Evolutionary conservation across 2,113 vertebrate species (phyloP).

Genomic region (Cricetomys ansorgei): DNA sequence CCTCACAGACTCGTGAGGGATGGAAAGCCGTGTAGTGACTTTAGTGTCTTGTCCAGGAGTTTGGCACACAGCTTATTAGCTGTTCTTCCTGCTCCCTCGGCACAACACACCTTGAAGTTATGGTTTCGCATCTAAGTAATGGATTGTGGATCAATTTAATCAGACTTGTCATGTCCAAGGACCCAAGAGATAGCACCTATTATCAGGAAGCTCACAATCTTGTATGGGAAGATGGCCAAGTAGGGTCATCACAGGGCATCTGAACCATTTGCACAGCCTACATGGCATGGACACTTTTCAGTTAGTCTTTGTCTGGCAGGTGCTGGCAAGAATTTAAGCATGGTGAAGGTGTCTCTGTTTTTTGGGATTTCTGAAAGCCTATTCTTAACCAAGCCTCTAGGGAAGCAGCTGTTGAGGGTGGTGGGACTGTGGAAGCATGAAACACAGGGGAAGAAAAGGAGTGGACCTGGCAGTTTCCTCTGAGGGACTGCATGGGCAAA

Average conservation of each 20-base stretch:
- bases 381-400: not conserved
- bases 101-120: too few relatives aligned
- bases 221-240: not conserved
- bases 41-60: not conserved
- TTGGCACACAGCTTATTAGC: not conserved
- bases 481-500: not conserved
- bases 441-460: too few relatives aligned
- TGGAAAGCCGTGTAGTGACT: not conserved
- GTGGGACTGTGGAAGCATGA: not conserved
- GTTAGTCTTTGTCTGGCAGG: not conserved
- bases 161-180: not conserved
- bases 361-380: not conserved
- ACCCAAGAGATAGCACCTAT: not conserved
- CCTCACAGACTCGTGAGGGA: not conserved
- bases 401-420: not conserved
- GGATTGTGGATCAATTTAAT: not conserved
- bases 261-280: too few relatives aligned
- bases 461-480: not conserved
- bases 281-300: too few relatives aligned
- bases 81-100: not conserved
- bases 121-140: not conserved
- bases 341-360: not conserved
- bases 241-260: not conserved
- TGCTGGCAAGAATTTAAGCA: slow-evolving; percentile 15
- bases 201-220: not conserved